Conservation (phyloP, 2,113 vertebrate genomes). For the Aramus guarauna region DNA sequence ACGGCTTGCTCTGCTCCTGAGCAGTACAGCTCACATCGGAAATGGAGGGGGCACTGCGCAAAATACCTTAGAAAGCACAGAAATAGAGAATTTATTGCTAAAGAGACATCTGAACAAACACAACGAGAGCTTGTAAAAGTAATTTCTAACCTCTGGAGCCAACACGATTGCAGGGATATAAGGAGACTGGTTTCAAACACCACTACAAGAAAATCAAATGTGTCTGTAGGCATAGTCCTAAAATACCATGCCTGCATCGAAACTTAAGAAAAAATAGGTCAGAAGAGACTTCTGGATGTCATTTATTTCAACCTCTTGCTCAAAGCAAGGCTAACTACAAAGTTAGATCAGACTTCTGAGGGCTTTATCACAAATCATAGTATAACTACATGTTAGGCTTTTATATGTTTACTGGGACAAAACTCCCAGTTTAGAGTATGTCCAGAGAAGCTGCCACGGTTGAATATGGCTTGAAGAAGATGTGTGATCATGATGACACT, state of each 20-base stretch:
- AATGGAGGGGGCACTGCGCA: fast-evolving
- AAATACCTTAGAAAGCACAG: neutral
- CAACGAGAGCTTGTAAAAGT: neutral
- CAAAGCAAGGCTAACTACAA: neutral
- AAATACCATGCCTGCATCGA: neutral
- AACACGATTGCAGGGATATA: fast-evolving
- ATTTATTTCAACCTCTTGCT: neutral
- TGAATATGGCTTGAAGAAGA: neutral
- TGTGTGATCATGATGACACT: neutral
- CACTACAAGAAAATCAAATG: neutral
- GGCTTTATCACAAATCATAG: neutral
- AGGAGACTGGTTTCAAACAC: neutral
- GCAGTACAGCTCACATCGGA: neutral
- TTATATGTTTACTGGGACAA: neutral
- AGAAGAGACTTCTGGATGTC: neutral
- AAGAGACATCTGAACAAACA: neutral
- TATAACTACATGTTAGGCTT: neutral
- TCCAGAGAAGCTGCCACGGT: neutral
- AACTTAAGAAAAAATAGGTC: neutral
- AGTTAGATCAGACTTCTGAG: neutral
- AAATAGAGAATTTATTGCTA: neutral
- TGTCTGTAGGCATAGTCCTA: neutral
- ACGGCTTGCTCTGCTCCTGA: neutral
- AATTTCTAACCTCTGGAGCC: neutral
- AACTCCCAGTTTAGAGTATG: neutral